Conservation (phyloP, 2,888 invertebrate genomes). For the Pristionchus arcanus region DNA sequence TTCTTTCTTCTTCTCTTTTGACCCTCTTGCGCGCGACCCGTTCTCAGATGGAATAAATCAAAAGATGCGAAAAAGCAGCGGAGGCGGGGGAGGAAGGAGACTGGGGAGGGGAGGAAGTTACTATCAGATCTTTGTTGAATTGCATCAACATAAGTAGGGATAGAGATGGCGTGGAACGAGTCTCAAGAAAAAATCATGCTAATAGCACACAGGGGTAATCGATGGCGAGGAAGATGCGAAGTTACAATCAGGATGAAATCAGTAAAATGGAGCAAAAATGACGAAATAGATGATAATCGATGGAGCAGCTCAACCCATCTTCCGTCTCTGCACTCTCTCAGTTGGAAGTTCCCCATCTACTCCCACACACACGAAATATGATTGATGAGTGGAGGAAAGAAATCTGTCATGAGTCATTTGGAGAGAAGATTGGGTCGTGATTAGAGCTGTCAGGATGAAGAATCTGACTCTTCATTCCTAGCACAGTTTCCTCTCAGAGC, state of each 20-base stretch:
- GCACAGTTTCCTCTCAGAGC: no score
- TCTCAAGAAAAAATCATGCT: not conserved
- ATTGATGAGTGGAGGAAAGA: conserved; percentile 39
- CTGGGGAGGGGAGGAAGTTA: not conserved
- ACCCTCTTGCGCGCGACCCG: not conserved
- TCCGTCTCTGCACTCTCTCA: conserved; percentile 7
- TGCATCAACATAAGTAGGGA: not conserved
- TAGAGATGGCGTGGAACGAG: not conserved
- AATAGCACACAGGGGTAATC: not conserved
- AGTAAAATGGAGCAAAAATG: not conserved
- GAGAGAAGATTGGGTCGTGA: conserved; percentile 58
- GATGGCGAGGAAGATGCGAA: no score
- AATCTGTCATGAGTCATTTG: conserved; percentile 57
- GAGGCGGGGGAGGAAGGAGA: not conserved
- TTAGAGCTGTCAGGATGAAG: not conserved
- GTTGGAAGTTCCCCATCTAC: not conserved
- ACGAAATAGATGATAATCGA: not conserved
- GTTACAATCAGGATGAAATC: no score
- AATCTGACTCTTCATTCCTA: no score
- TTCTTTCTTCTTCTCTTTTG: not conserved
- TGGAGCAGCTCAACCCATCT: not conserved
- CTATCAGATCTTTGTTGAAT: not conserved
- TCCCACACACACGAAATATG: conserved; percentile 37
- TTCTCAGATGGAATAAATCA: conserved; percentile 39
- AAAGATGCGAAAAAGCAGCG: conserved; percentile 7